Base-by-base conservation (phyloP, 2,797 vertebrate genomes). In the Eremophila alpestris region DNA sequence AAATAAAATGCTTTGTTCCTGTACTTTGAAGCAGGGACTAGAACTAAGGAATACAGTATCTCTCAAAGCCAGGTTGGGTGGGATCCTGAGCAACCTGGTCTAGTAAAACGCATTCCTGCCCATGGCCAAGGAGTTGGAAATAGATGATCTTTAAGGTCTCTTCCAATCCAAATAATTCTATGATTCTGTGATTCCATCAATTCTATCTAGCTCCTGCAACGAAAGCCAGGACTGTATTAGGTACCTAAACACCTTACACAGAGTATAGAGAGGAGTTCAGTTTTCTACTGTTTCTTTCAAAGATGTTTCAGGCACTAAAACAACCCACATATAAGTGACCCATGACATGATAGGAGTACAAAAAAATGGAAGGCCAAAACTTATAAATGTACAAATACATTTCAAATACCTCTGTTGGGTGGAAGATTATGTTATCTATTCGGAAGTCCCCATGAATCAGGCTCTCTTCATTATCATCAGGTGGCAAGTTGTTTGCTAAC, bases 401-500 rank as follows among this genome's bases (percentile, higher is more conserved):
- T 71, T 59, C 19, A 16, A 13, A 49, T 97, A 99, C 99, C 99
- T 99, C 98, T 87, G 96, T 98, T 75, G 99, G 98, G 83, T 99
- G 99, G 93, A 99, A 99, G 90, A 99, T 97, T 71, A 99, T 89
- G 93, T 99, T 99, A 79, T 99, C 98, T 85, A 99, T 89, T 88
- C 98, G 98, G 70, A 99, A 99, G 95, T 99, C 99, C 54, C 99
- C 99, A 71, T 99, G 99, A 83, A 99, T 98, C 76, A 99, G 98
- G 0, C 87, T 95, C 88, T 98, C 98, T 87, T 99, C 98, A 15
- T 97, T 93, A 85, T 99, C 98, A 65, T 43, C 95, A 68, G 94
- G 63, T 16, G 99, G 99, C 69, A 99, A 75, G 96, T 99, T 99
- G 74, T 96, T 97, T 95, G 96, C 97, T 68, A 99, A 93, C 99